These are phyloP conservation scores for Phallusia fumigata DNA, from an alignment of 23 tunicate genomes.

Conservation along the genomic window DNA sequence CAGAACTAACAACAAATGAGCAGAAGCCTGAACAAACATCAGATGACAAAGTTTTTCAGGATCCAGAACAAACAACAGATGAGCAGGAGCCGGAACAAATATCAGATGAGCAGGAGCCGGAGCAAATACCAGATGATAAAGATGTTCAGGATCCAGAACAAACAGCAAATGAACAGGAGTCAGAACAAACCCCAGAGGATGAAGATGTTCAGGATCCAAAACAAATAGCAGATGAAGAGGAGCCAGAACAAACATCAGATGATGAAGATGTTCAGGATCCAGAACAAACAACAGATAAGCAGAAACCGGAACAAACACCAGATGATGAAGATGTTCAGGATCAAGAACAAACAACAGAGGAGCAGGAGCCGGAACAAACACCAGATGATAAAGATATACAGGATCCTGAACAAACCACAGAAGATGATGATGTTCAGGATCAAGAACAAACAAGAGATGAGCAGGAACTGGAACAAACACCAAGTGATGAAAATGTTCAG, in stretches of 20 bases:
- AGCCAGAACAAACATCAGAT: too few species aligned
- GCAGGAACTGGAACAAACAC: too few species aligned
- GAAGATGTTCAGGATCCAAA: not conserved
- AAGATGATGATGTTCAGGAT: not conserved
- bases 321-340: not conserved
- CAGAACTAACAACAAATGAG: too few species aligned
- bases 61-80: too few species aligned
- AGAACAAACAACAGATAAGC: not conserved
- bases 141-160: not conserved
- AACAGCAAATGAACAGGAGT: not conserved
- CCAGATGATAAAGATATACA: slow-evolving; percentile 5
- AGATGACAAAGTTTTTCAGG: too few species aligned
- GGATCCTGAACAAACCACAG: not conserved
- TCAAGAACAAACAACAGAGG: not conserved
- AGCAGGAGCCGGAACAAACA: not conserved
- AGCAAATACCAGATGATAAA: not conserved
- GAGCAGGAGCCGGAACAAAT: not conserved
- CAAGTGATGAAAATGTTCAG: not conserved
- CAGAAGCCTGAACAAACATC: too few species aligned
- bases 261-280: not conserved
- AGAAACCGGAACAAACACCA: not conserved
- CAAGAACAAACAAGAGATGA: not conserved
- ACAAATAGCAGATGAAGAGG: too few species aligned
- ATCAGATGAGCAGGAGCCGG: not conserved
- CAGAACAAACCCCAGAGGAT: slow-evolving; percentile 1